A percentile compares a stretch with the other conserved stretches of the same genome.
phyloP scores from a whole-genome alignment of 2,113 vertebrate species.

The human (Homo sapiens) region GRCh38 chr16:73673501-73674000 shows the following conservation, averaged over 20 bases:
- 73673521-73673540: not conserved
- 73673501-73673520: not conserved
- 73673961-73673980: not conserved
- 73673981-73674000: not conserved
- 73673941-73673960: not conserved
- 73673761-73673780: not conserved
- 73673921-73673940: not conserved
- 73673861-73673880: not conserved
- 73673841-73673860: not conserved
- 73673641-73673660: not conserved
- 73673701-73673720: not conserved
- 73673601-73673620: not conserved
- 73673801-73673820: not conserved
- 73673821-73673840: not conserved
- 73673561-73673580: not conserved
- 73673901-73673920: not conserved
- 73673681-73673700: not conserved
- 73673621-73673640: not conserved
- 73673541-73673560: not conserved
- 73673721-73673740: not conserved
- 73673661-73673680: not conserved
- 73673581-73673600: not conserved
- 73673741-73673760: not conserved
- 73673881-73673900: not conserved
- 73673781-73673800: not conserved